phyloP scores from a whole-genome alignment of 2,888 invertebrate genomes.

The Oligia fasciuncula region DNA sequence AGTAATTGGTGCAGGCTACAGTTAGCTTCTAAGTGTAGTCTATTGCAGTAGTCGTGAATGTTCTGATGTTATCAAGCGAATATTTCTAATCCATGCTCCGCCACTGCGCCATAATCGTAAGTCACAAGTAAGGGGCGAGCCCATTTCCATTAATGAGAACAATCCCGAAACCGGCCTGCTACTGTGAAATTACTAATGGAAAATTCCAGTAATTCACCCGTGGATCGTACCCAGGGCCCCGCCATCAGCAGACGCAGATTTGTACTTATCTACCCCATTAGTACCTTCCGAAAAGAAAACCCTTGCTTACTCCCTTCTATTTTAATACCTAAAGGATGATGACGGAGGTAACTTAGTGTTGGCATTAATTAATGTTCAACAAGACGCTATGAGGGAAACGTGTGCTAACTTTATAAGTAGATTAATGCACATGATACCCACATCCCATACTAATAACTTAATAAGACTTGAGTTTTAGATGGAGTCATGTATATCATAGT shows the following conservation, averaged over 20 bases:
- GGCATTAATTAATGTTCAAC: constrained; percentile 44
- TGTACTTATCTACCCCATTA: not conserved
- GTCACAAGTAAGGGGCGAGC: not conserved
- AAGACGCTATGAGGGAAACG: constrained; percentile 24
- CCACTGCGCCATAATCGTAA: not conserved
- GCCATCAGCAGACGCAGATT: not conserved
- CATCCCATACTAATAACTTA: constrained; percentile 9
- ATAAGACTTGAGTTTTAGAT: not conserved
- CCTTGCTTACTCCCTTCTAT: not conserved
- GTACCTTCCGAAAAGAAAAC: no score
- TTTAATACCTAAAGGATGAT: not conserved
- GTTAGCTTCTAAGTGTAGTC: not conserved
- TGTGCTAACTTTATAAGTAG: constrained; percentile 29
- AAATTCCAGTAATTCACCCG: not conserved
- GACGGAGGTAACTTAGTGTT: constrained; percentile 25
- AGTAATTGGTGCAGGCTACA: not conserved
- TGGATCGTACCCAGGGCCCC: not conserved
- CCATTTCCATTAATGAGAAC: not conserved
- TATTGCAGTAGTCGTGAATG: not conserved
- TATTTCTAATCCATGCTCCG: not conserved
- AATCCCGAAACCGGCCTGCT: no score
- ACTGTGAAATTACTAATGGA: not conserved
- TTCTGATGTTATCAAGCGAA: not conserved
- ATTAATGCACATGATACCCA: constrained; percentile 13
- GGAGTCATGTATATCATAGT: not conserved